A percentile compares a stretch with the other conserved stretches of the same genome.
Evolutionary conservation across 2,797 vertebrate species (phyloP).

Genomic region (Austrolebias charrua): DNA sequence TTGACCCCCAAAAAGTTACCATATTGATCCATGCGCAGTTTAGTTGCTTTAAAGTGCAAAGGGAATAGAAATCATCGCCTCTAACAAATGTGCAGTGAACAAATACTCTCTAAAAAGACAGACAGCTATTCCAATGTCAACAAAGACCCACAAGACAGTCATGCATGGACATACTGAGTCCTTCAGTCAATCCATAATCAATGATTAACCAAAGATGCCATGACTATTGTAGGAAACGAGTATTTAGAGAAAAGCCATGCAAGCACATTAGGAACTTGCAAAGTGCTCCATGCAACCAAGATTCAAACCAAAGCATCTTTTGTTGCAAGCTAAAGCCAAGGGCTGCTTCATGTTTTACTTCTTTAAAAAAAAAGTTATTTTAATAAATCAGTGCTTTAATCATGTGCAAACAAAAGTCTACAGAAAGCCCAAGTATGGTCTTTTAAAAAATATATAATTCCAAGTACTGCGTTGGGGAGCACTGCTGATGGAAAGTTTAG

Average conservation of each 20-base stretch:
- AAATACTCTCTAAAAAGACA: neutral
- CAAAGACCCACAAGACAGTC: neutral
- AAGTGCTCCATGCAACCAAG: neutral
- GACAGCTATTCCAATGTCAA: neutral
- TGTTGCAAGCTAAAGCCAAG: neutral
- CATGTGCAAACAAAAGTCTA: neutral
- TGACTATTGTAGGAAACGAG: neutral
- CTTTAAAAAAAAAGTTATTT: too few species aligned
- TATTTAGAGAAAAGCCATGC: neutral
- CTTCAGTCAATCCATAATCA: neutral
- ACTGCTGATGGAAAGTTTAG: slow-evolving; percentile 18
- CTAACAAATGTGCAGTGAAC: too few species aligned
- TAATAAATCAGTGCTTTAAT: neutral
- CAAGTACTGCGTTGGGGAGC: slow-evolving; percentile 1
- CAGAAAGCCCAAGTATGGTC: neutral
- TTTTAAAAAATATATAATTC: slow-evolving; percentile 19
- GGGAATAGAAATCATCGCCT: too few species aligned
- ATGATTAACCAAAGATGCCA: neutral
- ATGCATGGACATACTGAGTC: neutral
- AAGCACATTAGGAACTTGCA: neutral
- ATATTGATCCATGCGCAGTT: too few species aligned
- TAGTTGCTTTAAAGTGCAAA: too few species aligned
- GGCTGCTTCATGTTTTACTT: neutral
- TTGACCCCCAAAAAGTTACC: neutral
- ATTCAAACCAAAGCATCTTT: too few species aligned